phyloP scores from a whole-genome alignment of 2,888 invertebrate species.

The Amblyjoppa proteus region DNA sequence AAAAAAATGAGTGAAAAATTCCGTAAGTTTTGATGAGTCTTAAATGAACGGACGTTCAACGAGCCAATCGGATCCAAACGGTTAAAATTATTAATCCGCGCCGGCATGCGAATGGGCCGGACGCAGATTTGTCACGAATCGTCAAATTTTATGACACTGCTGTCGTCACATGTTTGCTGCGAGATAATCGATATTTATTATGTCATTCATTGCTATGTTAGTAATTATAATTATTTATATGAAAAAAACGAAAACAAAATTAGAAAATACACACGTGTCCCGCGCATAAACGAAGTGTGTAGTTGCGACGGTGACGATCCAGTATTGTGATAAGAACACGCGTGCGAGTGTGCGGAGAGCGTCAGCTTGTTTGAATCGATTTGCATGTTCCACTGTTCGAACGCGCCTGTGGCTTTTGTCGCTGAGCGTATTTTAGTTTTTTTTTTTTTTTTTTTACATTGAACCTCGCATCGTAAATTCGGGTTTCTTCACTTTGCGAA shows the following conservation, averaged over 20 bases:
- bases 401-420: conserved; percentile 2
- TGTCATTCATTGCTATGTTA: conserved; percentile 71
- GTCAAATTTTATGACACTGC: conserved; percentile 1
- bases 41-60: conserved; percentile 49
- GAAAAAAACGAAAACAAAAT: conserved; percentile 20
- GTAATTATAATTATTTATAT: conserved; percentile 72
- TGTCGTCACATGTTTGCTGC: conserved; percentile 23
- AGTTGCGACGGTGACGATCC: conserved; percentile 66
- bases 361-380: conserved; percentile 4
- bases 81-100: not conserved
- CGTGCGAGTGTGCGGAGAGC: conserved; percentile 24
- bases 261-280: conserved; percentile 41
- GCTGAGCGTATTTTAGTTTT: conserved; percentile 24
- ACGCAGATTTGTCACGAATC: conserved; percentile 7
- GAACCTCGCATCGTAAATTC: conserved; percentile 45
- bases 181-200: conserved; percentile 74
- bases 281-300: conserved; percentile 41
- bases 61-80: conserved; percentile 22
- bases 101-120: not conserved
- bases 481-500: conserved; percentile 10
- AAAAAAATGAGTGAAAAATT: conserved; percentile 13
- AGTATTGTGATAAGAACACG: conserved; percentile 74
- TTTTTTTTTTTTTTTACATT: conserved; percentile 50
- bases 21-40: conserved; percentile 36
- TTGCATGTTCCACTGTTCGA: conserved; percentile 10